A percentile compares a stretch with the other conserved stretches of the same genome.
Evolutionary conservation across 35 echinoderm and acorn worm genomes (phyloP).

Genomic region (Eucidaris tribuloides): DNA sequence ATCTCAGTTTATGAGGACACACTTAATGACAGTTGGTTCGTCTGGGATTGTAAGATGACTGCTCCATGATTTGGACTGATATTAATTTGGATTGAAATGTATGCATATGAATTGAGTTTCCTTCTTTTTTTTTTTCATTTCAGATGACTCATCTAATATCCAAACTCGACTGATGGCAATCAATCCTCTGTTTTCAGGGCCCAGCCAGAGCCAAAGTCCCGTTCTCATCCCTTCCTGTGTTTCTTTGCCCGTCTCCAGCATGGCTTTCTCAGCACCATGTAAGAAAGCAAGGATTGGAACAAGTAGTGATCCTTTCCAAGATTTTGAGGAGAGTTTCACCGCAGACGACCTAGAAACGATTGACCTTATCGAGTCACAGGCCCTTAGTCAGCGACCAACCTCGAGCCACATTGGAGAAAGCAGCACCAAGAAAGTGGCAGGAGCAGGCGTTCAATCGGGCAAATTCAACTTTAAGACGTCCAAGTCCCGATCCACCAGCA

Average conservation of each 20-base stretch:
- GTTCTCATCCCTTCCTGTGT: background rate
- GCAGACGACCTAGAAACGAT: conserved; percentile 73
- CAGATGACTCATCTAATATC: too few relatives aligned
- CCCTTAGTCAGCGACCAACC: conserved; percentile 26
- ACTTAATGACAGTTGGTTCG: too few relatives aligned
- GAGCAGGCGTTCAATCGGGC: background rate
- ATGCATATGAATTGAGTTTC: too few relatives aligned
- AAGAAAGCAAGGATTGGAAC: conserved; percentile 60
- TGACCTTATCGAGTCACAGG: conserved; percentile 83
- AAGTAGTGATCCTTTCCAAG: conserved; percentile 64
- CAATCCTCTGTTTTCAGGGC: conserved; percentile 90
- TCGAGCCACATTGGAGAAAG: background rate
- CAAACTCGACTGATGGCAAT: too few relatives aligned
- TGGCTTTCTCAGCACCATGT: conserved; percentile 40
- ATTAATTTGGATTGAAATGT: too few relatives aligned
- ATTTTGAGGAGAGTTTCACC: conserved; percentile 79
- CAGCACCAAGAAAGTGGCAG: background rate
- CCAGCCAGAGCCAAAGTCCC: conserved; percentile 13
- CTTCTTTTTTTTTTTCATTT: too few relatives aligned
- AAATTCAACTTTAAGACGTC: background rate
- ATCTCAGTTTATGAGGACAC: too few relatives aligned
- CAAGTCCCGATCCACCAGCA: background rate
- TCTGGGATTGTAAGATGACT: too few relatives aligned
- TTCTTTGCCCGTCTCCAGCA: conserved; percentile 11
- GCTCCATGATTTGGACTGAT: too few relatives aligned